Base-by-base conservation (phyloP, 2,888 invertebrate genomes). In the Phrixothrix hirtus region DNA sequence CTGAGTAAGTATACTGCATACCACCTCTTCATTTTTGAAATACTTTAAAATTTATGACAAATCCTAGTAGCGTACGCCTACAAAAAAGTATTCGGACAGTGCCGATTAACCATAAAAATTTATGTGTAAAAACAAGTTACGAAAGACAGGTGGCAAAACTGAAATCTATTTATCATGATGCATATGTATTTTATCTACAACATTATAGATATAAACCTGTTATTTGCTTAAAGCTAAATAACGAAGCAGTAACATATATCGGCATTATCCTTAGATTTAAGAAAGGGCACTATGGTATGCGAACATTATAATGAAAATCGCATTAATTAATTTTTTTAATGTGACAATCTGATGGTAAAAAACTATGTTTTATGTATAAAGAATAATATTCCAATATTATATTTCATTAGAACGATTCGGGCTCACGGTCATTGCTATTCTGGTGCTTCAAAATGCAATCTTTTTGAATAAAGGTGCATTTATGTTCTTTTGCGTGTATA, bases 391-490 rank as follows among this genome's bases (percentile, higher is more conserved):
- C 58, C 60, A 58, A 60, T 64, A 62, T 62, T 64, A 48, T 63
- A 62, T 63, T 62, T 65, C 62, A 63, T 59, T 55, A 43, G 55
- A 58, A 57, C 55, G 58, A 58, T 48, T 54, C 47, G 25, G 45
- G 51, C 51, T 47, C 44, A 44, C 58, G 56, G 49, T 60, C 55
- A 31, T 15, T 11, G 31, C 35, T 26, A 17, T 46, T 37, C 53
- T 61, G 59, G 59, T 59, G 59, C 55, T 57, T 61, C 59, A 59
- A 62, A 61, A 54, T 54, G 59, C 67, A 63, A 66, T 69, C 67
- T 57, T 58, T 68, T 69, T 57, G 59, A 64, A 62, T 67, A 67
- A 70, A 66, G 51, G 62, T 64, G 52, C 67, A 48, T 67, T 68
- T 67, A 68, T 58, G 61, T 58, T 59, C 58, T 45, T 49, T 55